These are phyloP conservation scores for Agonopterix arenella DNA, from an alignment of 2,888 invertebrate genomes.

Conservation along the genomic window DNA sequence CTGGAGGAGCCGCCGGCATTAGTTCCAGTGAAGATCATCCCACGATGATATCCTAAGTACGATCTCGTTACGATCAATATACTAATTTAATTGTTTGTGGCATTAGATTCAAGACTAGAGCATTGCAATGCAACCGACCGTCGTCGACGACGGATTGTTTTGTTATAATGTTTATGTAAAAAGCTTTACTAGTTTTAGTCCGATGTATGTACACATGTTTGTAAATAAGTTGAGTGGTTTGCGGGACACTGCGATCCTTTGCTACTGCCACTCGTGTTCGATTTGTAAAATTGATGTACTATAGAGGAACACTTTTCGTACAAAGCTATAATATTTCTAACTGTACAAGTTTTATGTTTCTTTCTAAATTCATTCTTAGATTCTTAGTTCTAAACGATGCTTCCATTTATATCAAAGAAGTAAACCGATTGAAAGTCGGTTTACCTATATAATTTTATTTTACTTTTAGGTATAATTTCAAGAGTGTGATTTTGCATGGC, in stretches of 20 bases:
- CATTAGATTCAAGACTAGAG: conserved; percentile 68
- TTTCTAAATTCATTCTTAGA: conserved; percentile 40
- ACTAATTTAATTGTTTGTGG: conserved; percentile 66
- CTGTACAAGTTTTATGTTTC: conserved; percentile 21
- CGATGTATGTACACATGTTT: conserved; percentile 59
- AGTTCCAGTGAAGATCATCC: conserved; percentile 66
- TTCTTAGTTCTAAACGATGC: conserved; percentile 72
- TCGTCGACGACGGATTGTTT: conserved; percentile 41
- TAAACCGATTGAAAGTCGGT: conserved; percentile 69
- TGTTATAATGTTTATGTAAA: conserved; percentile 69
- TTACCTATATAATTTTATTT: conserved; percentile 61
- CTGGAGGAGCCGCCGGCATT: conserved; percentile 30
- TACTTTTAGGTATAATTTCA: conserved; percentile 60
- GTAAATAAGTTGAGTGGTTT: conserved; percentile 66
- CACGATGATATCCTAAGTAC: conserved; percentile 68
- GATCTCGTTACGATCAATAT: conserved; percentile 76
- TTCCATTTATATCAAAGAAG: conserved; percentile 77
- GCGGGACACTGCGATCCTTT: conserved; percentile 16
- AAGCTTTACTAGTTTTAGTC: conserved; percentile 73
- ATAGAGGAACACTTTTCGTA: conserved; percentile 34
- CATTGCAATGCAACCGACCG: conserved; percentile 66
- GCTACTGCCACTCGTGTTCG: conserved; percentile 13
- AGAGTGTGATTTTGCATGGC: conserved; percentile 73
- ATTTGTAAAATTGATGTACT: conserved; percentile 20
- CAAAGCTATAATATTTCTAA: conserved; percentile 26